phyloP scores from a whole-genome alignment of 2,888 invertebrate species.

The Harpalus rufipes region DNA sequence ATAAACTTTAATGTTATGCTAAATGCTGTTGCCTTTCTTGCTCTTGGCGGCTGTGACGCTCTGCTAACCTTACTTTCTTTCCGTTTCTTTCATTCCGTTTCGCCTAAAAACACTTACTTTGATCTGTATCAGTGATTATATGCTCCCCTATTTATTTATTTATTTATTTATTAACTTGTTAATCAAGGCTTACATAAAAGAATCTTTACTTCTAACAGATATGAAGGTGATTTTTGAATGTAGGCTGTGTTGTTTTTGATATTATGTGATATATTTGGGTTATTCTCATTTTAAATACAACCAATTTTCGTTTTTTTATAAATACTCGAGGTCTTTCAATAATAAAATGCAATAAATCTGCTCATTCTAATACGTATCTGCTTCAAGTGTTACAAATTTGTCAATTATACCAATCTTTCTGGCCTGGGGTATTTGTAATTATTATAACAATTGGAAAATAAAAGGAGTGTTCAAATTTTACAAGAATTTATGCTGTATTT shows the following conservation, averaged over 20 bases:
- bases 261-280: constrained; percentile 61
- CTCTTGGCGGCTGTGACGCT: constrained; percentile 67
- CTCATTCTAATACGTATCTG: not conserved
- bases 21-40: constrained; percentile 67
- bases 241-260: constrained; percentile 32
- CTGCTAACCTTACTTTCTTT: constrained; percentile 61
- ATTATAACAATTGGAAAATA: no score
- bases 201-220: constrained; percentile 12
- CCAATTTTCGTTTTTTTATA: not conserved
- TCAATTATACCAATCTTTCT: constrained; percentile 31
- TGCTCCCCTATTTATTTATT: constrained; percentile 36
- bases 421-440: no score
- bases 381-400: not conserved
- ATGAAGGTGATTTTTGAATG: constrained; percentile 1
- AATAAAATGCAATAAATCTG: constrained; percentile 13
- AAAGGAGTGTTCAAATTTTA: no score
- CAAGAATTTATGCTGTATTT: no score
- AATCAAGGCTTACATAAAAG: constrained; percentile 32
- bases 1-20: constrained; percentile 64
- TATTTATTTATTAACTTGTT: constrained; percentile 35
- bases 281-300: constrained; percentile 24
- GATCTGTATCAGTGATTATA: constrained; percentile 8
- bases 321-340: constrained; percentile 18
- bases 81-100: constrained; percentile 19
- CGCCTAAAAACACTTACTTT: not conserved